phyloP scores from a whole-genome alignment of 2,797 vertebrate species.

The Pipistrellus pygmaeus region DNA sequence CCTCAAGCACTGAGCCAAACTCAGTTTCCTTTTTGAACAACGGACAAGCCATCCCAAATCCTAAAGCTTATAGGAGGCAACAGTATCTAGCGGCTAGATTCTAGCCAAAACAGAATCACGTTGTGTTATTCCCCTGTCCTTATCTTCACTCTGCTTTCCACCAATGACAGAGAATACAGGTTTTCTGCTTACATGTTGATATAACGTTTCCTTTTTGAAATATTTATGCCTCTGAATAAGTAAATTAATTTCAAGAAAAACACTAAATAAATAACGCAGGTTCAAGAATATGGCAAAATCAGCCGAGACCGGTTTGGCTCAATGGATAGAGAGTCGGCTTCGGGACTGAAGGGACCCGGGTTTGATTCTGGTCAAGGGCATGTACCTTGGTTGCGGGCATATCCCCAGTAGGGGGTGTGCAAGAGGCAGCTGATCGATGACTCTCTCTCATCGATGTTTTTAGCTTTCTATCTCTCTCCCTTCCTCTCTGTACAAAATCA shows the following conservation, averaged over 20 bases:
- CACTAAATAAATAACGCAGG: background rate
- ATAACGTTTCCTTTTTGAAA: background rate
- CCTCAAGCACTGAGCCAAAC: too few species aligned
- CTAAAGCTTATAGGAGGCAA: background rate
- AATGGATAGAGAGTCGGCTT: too few species aligned
- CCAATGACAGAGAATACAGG: background rate
- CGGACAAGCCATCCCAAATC: background rate
- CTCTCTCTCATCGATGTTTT: too few species aligned
- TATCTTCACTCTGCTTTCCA: background rate
- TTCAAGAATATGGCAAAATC: background rate
- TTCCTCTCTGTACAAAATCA: too few species aligned
- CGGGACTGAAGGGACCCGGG: too few species aligned
- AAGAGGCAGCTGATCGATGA: too few species aligned
- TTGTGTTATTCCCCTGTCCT: background rate
- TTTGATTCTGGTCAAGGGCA: too few species aligned
- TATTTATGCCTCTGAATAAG: background rate
- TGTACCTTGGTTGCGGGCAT: too few species aligned
- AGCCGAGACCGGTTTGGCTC: too few species aligned
- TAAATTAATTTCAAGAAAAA: background rate
- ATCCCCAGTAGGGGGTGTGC: too few species aligned
- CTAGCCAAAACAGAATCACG: background rate
- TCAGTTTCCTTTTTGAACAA: background rate
- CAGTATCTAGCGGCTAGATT: background rate
- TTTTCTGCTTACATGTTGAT: background rate
- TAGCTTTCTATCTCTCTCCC: too few species aligned